These are phyloP conservation scores for Andricus quercusramuli DNA, from an alignment of 2,888 invertebrate genomes.

Conservation along the genomic window DNA sequence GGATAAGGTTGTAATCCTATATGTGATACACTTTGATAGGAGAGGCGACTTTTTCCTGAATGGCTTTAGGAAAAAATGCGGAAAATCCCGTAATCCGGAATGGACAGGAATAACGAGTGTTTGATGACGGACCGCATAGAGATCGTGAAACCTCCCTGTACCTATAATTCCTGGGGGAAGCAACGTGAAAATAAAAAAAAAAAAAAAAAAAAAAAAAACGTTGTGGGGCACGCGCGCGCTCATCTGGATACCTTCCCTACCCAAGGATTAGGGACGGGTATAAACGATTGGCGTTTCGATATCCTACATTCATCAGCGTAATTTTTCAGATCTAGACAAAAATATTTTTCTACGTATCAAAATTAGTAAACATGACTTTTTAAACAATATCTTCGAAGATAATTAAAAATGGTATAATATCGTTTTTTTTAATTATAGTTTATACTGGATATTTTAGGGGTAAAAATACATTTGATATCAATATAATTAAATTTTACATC, in stretches of 20 bases:
- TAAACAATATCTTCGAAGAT: no score
- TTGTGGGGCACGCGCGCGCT: constrained; percentile 71
- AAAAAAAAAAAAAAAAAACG: constrained; percentile 68
- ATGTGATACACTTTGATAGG: constrained; percentile 72
- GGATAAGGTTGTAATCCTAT: constrained; percentile 72
- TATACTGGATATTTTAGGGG: no score
- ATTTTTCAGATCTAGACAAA: neutral
- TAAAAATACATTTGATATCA: no score
- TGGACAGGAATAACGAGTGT: constrained; percentile 76
- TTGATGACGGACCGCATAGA: constrained; percentile 72
- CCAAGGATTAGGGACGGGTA: constrained; percentile 57
- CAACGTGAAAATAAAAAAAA: constrained; percentile 64
- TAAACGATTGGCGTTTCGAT: constrained; percentile 45
- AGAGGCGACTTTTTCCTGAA: constrained; percentile 64
- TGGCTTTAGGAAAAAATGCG: constrained; percentile 58
- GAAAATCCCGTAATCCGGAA: constrained; percentile 73
- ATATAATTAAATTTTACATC: no score
- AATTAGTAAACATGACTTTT: no score
- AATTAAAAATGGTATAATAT: no score
- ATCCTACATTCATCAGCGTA: neutral
- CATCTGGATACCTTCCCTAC: constrained; percentile 62
- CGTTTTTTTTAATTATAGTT: no score
- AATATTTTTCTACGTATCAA: no score
- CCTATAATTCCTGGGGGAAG: constrained; percentile 58
- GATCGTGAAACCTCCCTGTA: constrained; percentile 64